A percentile compares a stretch with the other conserved stretches of the same genome.
These are phyloP conservation scores for Platerodrilus igneus DNA, from an alignment of 2,888 invertebrate genomes.

Conservation along the genomic window DNA sequence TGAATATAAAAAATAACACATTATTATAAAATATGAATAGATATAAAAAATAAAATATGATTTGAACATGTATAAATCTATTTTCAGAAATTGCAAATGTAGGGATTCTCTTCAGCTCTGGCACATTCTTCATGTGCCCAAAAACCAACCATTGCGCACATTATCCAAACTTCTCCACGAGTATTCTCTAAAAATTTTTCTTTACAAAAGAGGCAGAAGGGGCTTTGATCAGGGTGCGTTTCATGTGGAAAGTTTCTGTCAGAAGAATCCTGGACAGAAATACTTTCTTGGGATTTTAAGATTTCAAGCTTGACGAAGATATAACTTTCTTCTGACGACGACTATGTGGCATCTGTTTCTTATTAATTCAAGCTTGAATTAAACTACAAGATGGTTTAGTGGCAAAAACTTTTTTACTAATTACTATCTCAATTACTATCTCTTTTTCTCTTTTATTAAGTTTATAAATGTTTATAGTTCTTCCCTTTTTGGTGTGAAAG, in stretches of 20 bases:
- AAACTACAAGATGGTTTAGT: neutral
- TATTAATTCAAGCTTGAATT: neutral
- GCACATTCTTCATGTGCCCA: constrained; percentile 23
- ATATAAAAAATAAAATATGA: too few species aligned
- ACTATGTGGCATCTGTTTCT: neutral
- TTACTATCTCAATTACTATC: too few species aligned
- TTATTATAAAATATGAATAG: too few species aligned
- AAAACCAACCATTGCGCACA: constrained; percentile 15
- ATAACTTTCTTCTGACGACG: neutral
- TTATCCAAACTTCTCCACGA: constrained; percentile 20
- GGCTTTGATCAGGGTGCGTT: constrained; percentile 10
- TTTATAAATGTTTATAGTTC: too few species aligned
- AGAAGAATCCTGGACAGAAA: constrained; percentile 4
- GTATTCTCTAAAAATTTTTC: constrained; percentile 18
- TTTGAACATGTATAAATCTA: too few species aligned
- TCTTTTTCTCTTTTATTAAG: too few species aligned
- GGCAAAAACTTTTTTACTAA: constrained; percentile 1
- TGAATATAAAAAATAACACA: too few species aligned
- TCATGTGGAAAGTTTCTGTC: neutral
- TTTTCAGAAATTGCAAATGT: constrained; percentile 23
- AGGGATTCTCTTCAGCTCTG: constrained; percentile 17
- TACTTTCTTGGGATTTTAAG: too few species aligned
- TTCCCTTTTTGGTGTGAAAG: neutral
- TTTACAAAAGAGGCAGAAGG: constrained; percentile 18
- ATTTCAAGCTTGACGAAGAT: too few species aligned